Percentiles rank a stretch among this genome's conserved stretches.
These are phyloP conservation scores for Clarias magur DNA, from an alignment of 2,113 vertebrate genomes.

Conservation along the genomic window DNA sequence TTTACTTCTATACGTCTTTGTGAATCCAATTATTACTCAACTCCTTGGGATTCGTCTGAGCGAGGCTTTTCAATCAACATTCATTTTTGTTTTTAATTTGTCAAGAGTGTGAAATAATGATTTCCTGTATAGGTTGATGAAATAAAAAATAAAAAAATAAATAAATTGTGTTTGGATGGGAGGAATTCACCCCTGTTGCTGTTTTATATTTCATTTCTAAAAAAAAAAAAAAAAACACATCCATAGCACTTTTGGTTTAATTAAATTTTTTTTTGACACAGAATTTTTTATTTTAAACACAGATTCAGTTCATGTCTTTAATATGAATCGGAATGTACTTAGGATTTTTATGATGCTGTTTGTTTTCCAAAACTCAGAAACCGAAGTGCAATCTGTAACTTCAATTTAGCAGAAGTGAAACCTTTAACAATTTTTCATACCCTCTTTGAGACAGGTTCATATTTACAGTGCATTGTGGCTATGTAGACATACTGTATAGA, in stretches of 20 bases:
- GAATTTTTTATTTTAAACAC: neutral
- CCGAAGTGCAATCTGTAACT: too few species aligned
- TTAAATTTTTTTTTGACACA: neutral
- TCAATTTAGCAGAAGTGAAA: neutral
- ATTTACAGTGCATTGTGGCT: too few species aligned
- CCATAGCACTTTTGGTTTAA: neutral
- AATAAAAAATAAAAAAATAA: too few species aligned
- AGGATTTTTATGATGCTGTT: neutral
- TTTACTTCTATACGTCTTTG: neutral
- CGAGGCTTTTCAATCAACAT: neutral
- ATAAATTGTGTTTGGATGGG: too few species aligned
- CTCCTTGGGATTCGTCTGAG: neutral
- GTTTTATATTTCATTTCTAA: too few species aligned
- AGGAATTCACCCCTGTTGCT: neutral
- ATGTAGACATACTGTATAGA: neutral
- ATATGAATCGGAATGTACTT: too few species aligned
- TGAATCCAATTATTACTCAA: neutral
- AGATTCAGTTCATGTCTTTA: neutral
- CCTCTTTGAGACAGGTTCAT: neutral
- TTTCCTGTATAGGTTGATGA: too few species aligned
- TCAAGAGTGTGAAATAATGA: neutral
- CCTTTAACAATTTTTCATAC: neutral
- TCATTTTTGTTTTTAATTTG: neutral
- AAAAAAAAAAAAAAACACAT: neutral
- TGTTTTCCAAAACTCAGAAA: neutral